Base-by-base conservation (phyloP, 2,888 invertebrate species). In the Lasius platythorax region DNA sequence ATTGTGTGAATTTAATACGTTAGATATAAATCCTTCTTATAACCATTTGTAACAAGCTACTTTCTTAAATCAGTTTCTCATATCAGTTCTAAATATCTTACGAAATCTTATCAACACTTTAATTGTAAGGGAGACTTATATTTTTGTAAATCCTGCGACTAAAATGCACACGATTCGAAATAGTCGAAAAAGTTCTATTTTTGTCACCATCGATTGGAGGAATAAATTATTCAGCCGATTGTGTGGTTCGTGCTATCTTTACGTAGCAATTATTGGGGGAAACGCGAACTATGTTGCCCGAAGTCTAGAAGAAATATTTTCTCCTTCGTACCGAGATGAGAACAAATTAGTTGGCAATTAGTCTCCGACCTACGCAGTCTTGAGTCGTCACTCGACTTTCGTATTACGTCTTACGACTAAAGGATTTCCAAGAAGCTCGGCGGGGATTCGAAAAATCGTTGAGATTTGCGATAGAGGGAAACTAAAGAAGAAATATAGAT, bases 281-380 rank as follows among this genome's bases (percentile, higher is more conserved):
- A 72, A 70, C n/a, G 43, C n/a, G 79, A 9, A 37, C 46, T n/a
- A 46, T 15, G 33, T 70, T 61, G n/a, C 28, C 58, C 23, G 23
- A 37, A n/a, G 15, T 28, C 58, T 63, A 61, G 37, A 37, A 76
- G 66, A 81, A 72, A 83, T 81, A 23, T 75, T 76, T 85, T 75
- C 74, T 58, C 78, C 64, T 33, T 63, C 58, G 50, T 58, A 61
- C 58, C 40, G 33, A n/a, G 61, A 74, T 81, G 70, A 88, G 82
- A 84, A 84, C 84, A 85, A 90, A 92, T 91, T 91, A 92, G 90
- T 88, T 90, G 89, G 91, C 90, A 92, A 93, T 93, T 93, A 92
- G 90, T 84, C 84, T 86, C 83, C 78, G 86, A 83, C 85, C 72
- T 83, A 86, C 75, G 70, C 83, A 86, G 88, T 89, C 90, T 86